Conservation (phyloP, 1,140 invertebrate species). For the Periplaneta americana region DNA sequence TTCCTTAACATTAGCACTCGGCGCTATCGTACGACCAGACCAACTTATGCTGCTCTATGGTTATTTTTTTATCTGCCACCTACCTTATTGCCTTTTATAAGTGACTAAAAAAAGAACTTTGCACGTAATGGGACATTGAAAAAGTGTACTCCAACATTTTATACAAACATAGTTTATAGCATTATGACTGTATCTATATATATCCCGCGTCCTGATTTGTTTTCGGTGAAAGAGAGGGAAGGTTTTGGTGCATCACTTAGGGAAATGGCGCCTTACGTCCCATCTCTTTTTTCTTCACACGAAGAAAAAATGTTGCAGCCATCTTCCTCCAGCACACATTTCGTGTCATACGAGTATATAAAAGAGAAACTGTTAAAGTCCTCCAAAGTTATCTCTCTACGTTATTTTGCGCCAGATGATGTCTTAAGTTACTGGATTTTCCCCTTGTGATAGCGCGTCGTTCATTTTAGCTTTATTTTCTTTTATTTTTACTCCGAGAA, state of each 20-base stretch:
- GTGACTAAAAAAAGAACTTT: neutral
- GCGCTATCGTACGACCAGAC: neutral
- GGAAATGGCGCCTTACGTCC: neutral
- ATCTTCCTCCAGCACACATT: neutral
- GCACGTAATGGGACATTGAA: neutral
- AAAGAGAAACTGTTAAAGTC: neutral
- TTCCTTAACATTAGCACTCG: neutral
- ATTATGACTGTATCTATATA: no score
- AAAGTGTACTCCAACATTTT: neutral
- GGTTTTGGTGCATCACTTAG: neutral
- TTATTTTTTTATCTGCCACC: neutral
- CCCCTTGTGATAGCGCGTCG: neutral
- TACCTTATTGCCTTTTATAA: neutral
- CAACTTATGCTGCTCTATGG: neutral
- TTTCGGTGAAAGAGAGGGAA: neutral
- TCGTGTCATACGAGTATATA: neutral
- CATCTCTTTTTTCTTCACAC: neutral
- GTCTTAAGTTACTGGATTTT: neutral
- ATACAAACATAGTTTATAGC: no score
- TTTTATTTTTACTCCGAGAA: neutral
- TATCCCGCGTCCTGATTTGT: neutral
- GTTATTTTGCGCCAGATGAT: neutral
- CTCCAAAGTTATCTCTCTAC: neutral
- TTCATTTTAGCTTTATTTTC: neutral
- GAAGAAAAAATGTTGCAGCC: neutral